A percentile compares a stretch with the other conserved stretches of the same genome.
These are phyloP conservation scores for Ornithorhynchus anatinus DNA, from an alignment of 2,113 vertebrate species.

Conservation along the genomic window DNA sequence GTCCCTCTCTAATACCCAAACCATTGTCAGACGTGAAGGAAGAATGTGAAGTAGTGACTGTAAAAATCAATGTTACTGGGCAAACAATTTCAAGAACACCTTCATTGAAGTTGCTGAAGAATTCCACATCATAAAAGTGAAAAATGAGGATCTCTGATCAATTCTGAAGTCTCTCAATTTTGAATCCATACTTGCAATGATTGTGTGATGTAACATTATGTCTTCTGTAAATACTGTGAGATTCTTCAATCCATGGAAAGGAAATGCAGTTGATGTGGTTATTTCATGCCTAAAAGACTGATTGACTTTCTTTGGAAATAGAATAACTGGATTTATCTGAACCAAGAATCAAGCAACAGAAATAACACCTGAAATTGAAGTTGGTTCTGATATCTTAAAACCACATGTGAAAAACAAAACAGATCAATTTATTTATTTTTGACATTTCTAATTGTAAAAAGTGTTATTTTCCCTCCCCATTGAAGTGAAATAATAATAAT, in stretches of 20 bases:
- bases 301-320: neutral
- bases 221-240: neutral
- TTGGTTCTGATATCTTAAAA: neutral
- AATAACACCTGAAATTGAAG: neutral
- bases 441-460: too few relatives aligned
- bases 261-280: neutral
- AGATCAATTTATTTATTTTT: too few relatives aligned
- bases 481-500: too few relatives aligned
- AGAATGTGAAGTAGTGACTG: neutral
- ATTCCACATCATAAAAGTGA: neutral
- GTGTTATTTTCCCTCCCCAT: too few relatives aligned
- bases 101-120: neutral
- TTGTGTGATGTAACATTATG: neutral
- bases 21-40: neutral
- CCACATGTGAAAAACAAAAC: too few relatives aligned
- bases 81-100: neutral
- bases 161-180: neutral
- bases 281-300: neutral
- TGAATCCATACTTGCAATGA: neutral
- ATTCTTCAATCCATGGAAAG: neutral
- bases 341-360: neutral
- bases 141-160: neutral
- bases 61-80: neutral
- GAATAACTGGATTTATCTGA: neutral
- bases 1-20: neutral